Evolutionary conservation across 1,140 invertebrate genomes (phyloP).

Genomic region (Cotesia glomerata): DNA sequence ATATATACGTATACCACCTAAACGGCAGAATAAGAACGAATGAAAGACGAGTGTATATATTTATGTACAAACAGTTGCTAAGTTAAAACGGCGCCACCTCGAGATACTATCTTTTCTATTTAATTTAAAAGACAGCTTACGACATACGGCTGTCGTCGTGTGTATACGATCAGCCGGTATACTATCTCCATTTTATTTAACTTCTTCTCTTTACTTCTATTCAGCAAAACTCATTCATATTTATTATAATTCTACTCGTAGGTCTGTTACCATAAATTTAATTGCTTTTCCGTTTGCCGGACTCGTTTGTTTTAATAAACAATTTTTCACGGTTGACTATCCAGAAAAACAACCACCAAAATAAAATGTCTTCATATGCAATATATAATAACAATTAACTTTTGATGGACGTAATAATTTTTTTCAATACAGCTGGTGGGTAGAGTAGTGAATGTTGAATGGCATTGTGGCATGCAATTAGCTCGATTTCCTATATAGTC

Average conservation of each 20-base stretch:
- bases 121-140: conserved; percentile 39
- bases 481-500: conserved; percentile 31
- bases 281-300: neutral
- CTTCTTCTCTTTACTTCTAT: neutral
- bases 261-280: neutral
- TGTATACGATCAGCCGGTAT: conserved; percentile 34
- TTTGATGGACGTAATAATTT: too few species aligned
- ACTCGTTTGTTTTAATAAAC: too few species aligned
- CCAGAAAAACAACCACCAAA: neutral
- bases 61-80: neutral
- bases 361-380: neutral
- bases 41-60: neutral
- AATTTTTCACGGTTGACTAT: too few species aligned
- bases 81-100: conserved; percentile 39
- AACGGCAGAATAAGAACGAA: neutral
- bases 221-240: neutral
- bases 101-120: conserved; percentile 38
- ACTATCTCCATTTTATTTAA: conserved; percentile 32
- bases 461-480: conserved; percentile 26
- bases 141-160: conserved; percentile 37
- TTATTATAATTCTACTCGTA: neutral
- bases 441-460: neutral
- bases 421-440: neutral
- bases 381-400: neutral
- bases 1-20: conserved; percentile 14